Evolutionary conservation across 1,140 invertebrate species (phyloP).

Genomic region (Anagrus nilaparvatae): DNA sequence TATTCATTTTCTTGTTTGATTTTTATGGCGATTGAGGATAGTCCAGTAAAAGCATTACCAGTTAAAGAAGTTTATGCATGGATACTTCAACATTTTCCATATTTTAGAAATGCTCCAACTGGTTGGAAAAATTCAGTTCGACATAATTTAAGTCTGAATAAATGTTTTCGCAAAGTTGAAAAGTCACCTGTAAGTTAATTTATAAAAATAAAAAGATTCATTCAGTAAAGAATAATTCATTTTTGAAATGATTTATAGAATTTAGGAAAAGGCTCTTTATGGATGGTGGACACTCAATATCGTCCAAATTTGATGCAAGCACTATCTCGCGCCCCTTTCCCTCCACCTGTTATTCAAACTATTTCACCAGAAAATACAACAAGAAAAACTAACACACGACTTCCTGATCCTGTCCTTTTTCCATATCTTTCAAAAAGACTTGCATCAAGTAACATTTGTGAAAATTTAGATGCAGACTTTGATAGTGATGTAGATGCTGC

Average conservation of each 20-base stretch:
- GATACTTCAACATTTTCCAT: constrained; percentile 94
- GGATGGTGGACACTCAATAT: constrained; percentile 88
- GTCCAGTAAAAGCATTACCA: constrained; percentile 74
- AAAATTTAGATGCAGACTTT: constrained; percentile 41
- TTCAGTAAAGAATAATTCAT: constrained; percentile 6
- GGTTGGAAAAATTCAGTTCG: constrained; percentile 97
- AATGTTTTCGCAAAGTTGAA: constrained; percentile 94
- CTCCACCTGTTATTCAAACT: constrained; percentile 50
- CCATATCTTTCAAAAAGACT: constrained; percentile 64
- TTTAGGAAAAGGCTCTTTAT: constrained; percentile 86
- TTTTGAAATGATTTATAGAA: constrained; percentile 48
- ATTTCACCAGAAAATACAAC: constrained; percentile 20
- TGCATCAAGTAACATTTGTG: constrained; percentile 43
- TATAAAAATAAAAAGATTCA: constrained; percentile 2
- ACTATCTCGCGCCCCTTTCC: constrained; percentile 71
- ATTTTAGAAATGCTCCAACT: constrained; percentile 90
- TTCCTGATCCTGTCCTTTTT: constrained; percentile 65
- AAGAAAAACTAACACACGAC: constrained; percentile 27
- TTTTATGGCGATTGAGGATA: constrained; percentile 95
- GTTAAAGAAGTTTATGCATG: constrained; percentile 98
- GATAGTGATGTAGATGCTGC: constrained; percentile 66
- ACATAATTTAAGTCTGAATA: constrained; percentile 92
- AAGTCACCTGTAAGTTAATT: constrained; percentile 63
- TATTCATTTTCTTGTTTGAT: constrained; percentile 93
- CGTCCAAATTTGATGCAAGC: constrained; percentile 77